phyloP scores from a whole-genome alignment of 1,140 invertebrate species.

The Rhopalosiphum maidis region DNA sequence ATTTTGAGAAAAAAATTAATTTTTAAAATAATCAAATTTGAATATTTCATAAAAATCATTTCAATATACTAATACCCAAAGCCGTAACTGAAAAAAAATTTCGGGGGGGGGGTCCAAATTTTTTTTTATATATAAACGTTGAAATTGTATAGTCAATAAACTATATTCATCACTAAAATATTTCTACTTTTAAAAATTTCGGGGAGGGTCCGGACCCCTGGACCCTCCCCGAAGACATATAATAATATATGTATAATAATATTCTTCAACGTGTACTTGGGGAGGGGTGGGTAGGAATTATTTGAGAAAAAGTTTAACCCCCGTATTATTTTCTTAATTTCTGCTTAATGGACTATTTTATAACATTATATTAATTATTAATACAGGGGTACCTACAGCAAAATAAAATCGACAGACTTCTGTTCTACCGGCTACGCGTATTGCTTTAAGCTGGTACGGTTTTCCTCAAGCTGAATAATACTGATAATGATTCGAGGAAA shows the following conservation, averaged over 20 bases:
- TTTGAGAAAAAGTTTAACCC: neutral
- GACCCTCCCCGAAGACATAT: too few relatives aligned
- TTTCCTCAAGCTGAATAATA: constrained; percentile 31
- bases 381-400: too few relatives aligned
- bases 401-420: neutral
- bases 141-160: too few relatives aligned
- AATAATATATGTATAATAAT: too few relatives aligned
- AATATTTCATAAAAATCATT: neutral
- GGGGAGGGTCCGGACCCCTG: too few relatives aligned
- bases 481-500: constrained; percentile 32
- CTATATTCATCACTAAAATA: too few relatives aligned
- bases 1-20: too few relatives aligned
- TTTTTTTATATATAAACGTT: too few relatives aligned
- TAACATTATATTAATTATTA: neutral
- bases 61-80: neutral
- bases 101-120: too few relatives aligned
- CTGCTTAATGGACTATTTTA: neutral
- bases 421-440: neutral
- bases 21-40: neutral
- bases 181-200: too few relatives aligned
- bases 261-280: neutral
- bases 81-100: too few relatives aligned
- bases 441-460: neutral
- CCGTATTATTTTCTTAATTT: neutral
- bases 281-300: neutral